These are phyloP conservation scores for Phalloptychus januarius DNA, from an alignment of 2,797 vertebrate genomes.

Conservation along the genomic window DNA sequence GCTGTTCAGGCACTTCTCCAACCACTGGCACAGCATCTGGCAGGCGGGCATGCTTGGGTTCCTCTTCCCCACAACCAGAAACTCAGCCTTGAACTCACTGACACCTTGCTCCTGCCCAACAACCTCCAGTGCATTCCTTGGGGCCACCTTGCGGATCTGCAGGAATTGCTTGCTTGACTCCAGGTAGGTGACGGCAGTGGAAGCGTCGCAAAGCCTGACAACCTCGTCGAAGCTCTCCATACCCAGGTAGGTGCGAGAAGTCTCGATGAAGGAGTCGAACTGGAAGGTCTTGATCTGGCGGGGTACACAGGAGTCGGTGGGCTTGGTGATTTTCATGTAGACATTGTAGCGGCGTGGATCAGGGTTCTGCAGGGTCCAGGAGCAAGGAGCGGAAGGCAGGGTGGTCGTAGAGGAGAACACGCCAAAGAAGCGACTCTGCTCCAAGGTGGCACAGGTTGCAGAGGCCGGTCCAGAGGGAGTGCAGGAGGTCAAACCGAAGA, in stretches of 20 bases:
- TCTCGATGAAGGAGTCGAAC: slow-evolving; percentile 97
- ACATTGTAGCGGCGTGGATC: slow-evolving; percentile 97
- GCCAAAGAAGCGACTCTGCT: slow-evolving; percentile 97
- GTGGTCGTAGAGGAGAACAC: slow-evolving; percentile 91
- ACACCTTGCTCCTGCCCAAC: slow-evolving; percentile 66
- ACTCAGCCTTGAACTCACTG: slow-evolving; percentile 93
- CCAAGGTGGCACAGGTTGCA: slow-evolving; percentile 90
- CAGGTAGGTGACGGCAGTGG: slow-evolving; percentile 91
- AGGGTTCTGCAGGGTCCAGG: slow-evolving; percentile 98
- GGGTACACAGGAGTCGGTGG: slow-evolving; percentile 80
- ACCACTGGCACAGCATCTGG: slow-evolving; percentile 98
- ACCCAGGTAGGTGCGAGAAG: slow-evolving; percentile 95
- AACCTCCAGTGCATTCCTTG: slow-evolving; percentile 65
- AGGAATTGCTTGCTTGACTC: slow-evolving; percentile 98
- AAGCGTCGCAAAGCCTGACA: slow-evolving; percentile 90
- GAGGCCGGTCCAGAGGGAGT: slow-evolving; percentile 84
- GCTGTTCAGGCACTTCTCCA: slow-evolving; percentile 90
- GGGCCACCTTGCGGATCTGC: slow-evolving; percentile 88
- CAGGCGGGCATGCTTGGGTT: slow-evolving; percentile 96
- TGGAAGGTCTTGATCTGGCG: slow-evolving; percentile 94
- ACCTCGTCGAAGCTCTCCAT: slow-evolving; percentile 99
- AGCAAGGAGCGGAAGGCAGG: slow-evolving; percentile 86
- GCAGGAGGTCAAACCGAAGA: slow-evolving; percentile 82
- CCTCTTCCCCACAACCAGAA: slow-evolving; percentile 95
- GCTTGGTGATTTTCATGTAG: slow-evolving; percentile 97